phyloP scores from a whole-genome alignment of 2,888 invertebrate species.

The Leucania comma region DNA sequence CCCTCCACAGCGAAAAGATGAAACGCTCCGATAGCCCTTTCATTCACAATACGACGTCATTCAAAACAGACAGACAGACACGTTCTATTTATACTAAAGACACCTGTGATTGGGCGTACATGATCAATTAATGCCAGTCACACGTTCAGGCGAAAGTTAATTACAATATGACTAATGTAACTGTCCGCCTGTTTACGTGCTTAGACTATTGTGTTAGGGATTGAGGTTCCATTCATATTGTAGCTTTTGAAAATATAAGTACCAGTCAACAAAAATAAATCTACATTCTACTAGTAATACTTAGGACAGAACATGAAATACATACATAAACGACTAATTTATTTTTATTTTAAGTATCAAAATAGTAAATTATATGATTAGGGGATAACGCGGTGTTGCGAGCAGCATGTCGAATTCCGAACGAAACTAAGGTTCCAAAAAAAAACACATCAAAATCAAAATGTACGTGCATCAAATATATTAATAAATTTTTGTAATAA shows the following conservation, averaged over 20 bases:
- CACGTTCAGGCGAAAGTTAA: slow-evolving; percentile 48
- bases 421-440: no score
- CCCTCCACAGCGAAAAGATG: slow-evolving; percentile 15
- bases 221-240: slow-evolving; percentile 6
- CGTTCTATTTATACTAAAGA: slow-evolving; percentile 10
- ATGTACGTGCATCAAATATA: no score
- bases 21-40: slow-evolving; percentile 15
- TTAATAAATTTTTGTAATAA: neutral
- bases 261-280: neutral
- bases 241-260: neutral
- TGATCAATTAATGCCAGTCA: slow-evolving; percentile 40
- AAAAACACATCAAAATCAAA: no score
- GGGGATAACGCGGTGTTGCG: no score
- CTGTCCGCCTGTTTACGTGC: slow-evolving; percentile 38
- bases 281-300: neutral
- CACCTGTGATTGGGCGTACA: slow-evolving; percentile 9
- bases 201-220: slow-evolving; percentile 6
- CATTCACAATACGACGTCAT: slow-evolving; percentile 22
- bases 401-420: no score
- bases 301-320: neutral
- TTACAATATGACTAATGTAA: slow-evolving; percentile 53
- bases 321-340: no score
- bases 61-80: neutral
- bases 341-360: no score
- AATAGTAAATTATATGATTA: no score